phyloP scores from a whole-genome alignment of 2,113 vertebrate genomes.

The Beaufortia kweichowensis region DNA sequence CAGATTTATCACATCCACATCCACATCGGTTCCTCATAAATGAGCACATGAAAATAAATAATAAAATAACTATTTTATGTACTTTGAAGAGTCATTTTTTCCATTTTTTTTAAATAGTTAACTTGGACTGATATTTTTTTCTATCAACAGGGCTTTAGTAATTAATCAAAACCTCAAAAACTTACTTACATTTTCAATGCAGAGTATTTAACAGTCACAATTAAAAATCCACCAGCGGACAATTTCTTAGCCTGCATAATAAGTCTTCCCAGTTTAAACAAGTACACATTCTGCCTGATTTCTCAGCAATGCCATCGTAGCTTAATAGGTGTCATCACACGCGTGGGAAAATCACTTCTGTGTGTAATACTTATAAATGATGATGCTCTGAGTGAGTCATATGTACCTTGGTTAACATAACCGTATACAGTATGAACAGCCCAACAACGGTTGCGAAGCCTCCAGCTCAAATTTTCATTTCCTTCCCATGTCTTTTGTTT shows the following conservation, averaged over 20 bases:
- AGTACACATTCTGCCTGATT: neutral
- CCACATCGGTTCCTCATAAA: too few species aligned
- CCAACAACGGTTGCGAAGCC: conserved; percentile 51
- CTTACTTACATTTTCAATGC: neutral
- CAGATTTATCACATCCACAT: too few species aligned
- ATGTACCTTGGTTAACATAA: neutral
- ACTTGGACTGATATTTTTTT: too few species aligned
- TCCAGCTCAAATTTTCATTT: conserved; percentile 67
- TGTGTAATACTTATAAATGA: conserved; percentile 21
- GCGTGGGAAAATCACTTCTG: neutral
- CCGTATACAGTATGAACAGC: conserved; percentile 36
- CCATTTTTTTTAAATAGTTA: too few species aligned
- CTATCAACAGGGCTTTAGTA: too few species aligned
- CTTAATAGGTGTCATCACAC: neutral
- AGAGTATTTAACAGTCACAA: neutral
- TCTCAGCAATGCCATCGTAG: conserved; percentile 2
- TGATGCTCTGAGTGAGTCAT: neutral
- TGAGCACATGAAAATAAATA: too few species aligned
- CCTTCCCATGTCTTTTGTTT: conserved; percentile 64
- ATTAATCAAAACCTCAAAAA: too few species aligned
- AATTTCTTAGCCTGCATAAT: neutral
- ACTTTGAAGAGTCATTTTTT: too few species aligned
- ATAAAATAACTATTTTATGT: too few species aligned
- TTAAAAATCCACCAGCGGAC: too few species aligned
- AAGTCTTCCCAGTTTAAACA: neutral